phyloP scores from a whole-genome alignment of 1,140 invertebrate genomes.

The Samia ricini region DNA sequence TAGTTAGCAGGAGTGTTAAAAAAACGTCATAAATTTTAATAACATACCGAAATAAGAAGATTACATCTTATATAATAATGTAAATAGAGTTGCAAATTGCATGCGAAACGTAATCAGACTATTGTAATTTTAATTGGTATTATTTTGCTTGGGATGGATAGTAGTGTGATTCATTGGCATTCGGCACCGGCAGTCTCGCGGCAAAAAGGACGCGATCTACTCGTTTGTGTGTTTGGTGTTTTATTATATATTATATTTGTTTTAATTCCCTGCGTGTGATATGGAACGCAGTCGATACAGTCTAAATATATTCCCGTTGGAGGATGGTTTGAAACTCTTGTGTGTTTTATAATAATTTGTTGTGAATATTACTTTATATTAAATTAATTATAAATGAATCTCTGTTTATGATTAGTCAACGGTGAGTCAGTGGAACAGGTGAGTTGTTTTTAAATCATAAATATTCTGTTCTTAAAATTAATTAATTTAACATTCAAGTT shows the following conservation, averaged over 20 bases:
- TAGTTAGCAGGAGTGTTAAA: background rate
- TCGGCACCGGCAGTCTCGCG: constrained; percentile 9
- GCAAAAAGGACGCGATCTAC: constrained; percentile 4
- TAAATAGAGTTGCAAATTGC: constrained; percentile 4
- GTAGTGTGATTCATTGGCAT: no score
- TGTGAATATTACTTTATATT: no score
- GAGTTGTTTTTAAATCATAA: background rate
- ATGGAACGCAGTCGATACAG: background rate
- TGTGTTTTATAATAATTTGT: background rate
- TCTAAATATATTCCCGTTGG: background rate
- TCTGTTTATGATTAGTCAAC: background rate
- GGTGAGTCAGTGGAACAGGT: background rate
- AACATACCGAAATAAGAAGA: background rate
- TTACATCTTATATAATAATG: background rate
- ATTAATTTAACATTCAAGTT: no score
- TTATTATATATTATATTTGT: constrained; percentile 1
- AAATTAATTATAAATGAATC: background rate
- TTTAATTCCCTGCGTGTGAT: constrained; percentile 8
- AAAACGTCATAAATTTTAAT: background rate
- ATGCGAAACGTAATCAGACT: constrained; percentile 1
- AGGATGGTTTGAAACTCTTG: background rate
- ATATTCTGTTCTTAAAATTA: background rate
- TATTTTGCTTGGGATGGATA: constrained; percentile 5
- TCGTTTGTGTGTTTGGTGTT: background rate
- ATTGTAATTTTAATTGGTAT: constrained; percentile 12